Base-by-base conservation (phyloP, 2,797 vertebrate species). In the Epinephelus awoara region DNA sequence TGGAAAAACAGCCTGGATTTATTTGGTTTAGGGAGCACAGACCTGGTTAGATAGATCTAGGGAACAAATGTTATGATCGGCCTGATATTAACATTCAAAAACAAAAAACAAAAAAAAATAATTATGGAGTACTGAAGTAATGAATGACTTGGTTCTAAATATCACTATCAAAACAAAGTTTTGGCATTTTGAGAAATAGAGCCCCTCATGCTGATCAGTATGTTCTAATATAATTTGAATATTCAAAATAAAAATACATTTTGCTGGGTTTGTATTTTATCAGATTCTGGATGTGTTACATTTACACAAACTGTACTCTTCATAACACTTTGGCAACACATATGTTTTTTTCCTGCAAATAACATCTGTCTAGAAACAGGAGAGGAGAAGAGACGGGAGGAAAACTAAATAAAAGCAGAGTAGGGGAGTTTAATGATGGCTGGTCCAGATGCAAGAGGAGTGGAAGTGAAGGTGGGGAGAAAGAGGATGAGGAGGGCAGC, bases 401-500 rank as follows among this genome's bases (percentile, higher is more conserved):
- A 40, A 63, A 72, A 63, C 6, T 0, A 46, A 56, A 44, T 71
- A 14, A 59, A 72, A 79, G 72, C 29, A 11, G 25, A 77, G 49
- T 17, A 27, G 46, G 29, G 58, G 64, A 56, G 72, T 83, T 72
- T 74, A 55, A 71, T 50, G 68, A 73, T 27, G 69, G 57, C 23
- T 11, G 64, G 69, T 77, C 67, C 44, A 65, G 40, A 84, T 75
- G 52, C 44, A 59, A 69, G 21, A 63, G 55, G 51, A 58, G 67
- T 52, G 79, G 29, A 58, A 51, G 61, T 64, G 67, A 64, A 42
- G 80, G 56, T 54, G 59, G 34, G 17, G 23, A 67, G 17, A 68
- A 59, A 65, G 57, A 49, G 27, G 71, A 74, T 42, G 77, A 78
- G 49, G 72, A 67, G 72, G 59, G 65, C 13, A 54, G 70, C 73